Conservation (phyloP, 2,113 vertebrate genomes). For the Antechinus stuartii region DNA sequence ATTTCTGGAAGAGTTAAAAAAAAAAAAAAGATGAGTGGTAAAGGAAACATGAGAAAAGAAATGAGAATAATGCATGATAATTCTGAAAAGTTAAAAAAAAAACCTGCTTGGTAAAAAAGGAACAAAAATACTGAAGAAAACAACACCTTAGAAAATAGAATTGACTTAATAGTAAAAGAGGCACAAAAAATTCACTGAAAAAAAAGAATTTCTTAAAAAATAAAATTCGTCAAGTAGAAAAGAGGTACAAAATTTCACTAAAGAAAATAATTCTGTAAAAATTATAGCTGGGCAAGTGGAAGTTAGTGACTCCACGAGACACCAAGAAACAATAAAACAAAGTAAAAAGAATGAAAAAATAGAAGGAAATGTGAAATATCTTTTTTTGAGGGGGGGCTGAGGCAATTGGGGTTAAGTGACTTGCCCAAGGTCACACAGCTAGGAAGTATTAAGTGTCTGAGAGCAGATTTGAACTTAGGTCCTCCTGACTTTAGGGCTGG, state of each 20-base stretch:
- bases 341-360: neutral
- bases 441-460: no score
- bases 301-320: neutral
- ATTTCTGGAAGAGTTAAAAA: neutral
- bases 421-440: no score
- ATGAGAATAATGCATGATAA: neutral
- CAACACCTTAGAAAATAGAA: no score
- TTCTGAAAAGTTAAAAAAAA: neutral
- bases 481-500: no score
- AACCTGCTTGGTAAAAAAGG: neutral
- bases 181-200: neutral
- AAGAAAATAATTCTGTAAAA: neutral
- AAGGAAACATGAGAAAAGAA: neutral
- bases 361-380: neutral
- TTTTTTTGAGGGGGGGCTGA: no score
- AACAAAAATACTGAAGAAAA: no score
- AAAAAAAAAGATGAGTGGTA: neutral
- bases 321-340: neutral
- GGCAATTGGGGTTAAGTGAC: no score
- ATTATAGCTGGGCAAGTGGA: neutral
- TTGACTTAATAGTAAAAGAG: neutral
- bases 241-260: neutral
- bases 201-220: neutral
- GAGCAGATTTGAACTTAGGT: no score
- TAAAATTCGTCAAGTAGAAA: neutral